Percentiles rank a stretch among this genome's conserved stretches.
Evolutionary conservation across 2,888 invertebrate species (phyloP).

Genomic region (Pogonocherus hispidulus): DNA sequence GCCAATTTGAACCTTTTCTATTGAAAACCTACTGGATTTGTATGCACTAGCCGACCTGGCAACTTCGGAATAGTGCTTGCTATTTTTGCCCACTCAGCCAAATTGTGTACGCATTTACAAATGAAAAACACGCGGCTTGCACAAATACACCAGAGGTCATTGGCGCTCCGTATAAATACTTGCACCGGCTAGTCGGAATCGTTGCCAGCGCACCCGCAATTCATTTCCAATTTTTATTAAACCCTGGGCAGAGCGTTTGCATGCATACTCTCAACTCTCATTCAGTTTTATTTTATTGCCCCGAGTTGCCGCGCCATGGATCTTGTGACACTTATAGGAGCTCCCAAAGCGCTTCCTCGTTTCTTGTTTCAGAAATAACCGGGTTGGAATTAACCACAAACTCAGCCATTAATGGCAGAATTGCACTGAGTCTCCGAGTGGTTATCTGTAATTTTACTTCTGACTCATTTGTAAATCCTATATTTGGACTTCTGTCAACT

Average conservation of each 20-base stretch:
- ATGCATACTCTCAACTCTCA: conserved; percentile 18
- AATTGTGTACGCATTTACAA: conserved; percentile 56
- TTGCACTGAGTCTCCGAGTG: too few species aligned
- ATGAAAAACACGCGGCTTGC: conserved; percentile 58
- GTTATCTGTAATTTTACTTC: too few species aligned
- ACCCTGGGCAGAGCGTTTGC: background rate
- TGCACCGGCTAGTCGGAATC: conserved; percentile 51
- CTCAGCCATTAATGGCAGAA: background rate
- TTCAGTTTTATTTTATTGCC: conserved; percentile 29
- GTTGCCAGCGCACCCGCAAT: conserved; percentile 39
- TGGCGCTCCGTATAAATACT: conserved; percentile 61
- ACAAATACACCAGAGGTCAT: conserved; percentile 61
- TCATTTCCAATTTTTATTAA: conserved; percentile 31
- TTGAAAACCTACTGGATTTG: too few species aligned
- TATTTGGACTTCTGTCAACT: too few species aligned
- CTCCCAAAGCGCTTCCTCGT: conserved; percentile 30
- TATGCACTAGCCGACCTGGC: background rate
- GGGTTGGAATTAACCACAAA: conserved; percentile 29
- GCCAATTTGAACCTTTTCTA: too few species aligned
- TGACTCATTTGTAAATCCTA: too few species aligned
- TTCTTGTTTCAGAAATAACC: conserved; percentile 32
- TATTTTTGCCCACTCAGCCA: conserved; percentile 58
- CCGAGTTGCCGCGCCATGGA: conserved; percentile 19
- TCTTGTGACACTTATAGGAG: conserved; percentile 27
- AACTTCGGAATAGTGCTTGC: conserved; percentile 35